A percentile compares a stretch with the other conserved stretches of the same genome.
These are phyloP conservation scores for Drosophila simulans DNA, from an alignment of 1,140 invertebrate species.

Conservation along the genomic window DNA sequence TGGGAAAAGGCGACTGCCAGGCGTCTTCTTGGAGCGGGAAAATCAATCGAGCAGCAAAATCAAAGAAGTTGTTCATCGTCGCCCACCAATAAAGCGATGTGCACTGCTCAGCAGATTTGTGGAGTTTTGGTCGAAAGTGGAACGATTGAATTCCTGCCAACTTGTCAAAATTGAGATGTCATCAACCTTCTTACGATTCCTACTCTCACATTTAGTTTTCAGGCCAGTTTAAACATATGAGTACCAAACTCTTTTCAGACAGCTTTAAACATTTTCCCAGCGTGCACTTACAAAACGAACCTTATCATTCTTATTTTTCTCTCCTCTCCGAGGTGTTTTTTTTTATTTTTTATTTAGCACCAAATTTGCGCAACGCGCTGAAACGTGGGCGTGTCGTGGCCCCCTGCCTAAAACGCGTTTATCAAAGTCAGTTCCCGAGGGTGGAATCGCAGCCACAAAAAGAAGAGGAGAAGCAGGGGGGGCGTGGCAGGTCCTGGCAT, in stretches of 20 bases:
- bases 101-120: slow-evolving; percentile 9
- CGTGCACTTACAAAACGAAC: slow-evolving; percentile 8
- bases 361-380: slow-evolving; percentile 56
- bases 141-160: not conserved
- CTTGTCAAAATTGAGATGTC: too few species aligned
- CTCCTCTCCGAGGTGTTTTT: not conserved
- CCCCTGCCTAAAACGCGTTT: slow-evolving; percentile 59
- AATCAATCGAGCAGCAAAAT: slow-evolving; percentile 77
- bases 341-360: slow-evolving; percentile 45
- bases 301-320: slow-evolving; percentile 13
- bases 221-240: too few species aligned
- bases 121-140: not conserved
- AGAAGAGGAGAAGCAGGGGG: not conserved
- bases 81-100: slow-evolving; percentile 9
- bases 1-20: not conserved
- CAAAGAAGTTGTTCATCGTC: slow-evolving; percentile 36
- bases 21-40: slow-evolving; percentile 54
- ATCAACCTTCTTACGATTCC: too few species aligned
- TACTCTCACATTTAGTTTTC: too few species aligned
- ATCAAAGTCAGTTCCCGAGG: slow-evolving; percentile 72
- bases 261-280: not conserved
- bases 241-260: too few species aligned
- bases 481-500: slow-evolving; percentile 21
- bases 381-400: slow-evolving; percentile 57
- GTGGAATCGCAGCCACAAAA: slow-evolving; percentile 35